phyloP scores from a whole-genome alignment of 2,113 vertebrate genomes.

The Ictidomys tridecemlineatus region DNA sequence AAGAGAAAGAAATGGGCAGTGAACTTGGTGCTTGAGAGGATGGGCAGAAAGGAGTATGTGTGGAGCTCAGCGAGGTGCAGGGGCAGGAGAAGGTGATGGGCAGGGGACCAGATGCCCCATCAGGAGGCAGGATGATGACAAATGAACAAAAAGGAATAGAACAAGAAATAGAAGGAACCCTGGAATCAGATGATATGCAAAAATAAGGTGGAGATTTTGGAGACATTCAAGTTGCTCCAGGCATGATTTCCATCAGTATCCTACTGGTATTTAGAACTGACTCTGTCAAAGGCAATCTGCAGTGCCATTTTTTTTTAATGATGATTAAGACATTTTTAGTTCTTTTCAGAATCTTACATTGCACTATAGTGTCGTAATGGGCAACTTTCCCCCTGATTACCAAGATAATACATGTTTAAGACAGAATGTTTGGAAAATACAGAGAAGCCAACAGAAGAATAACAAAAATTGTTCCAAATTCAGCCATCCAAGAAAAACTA shows the following conservation, averaged over 20 bases:
- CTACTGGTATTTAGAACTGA: not conserved
- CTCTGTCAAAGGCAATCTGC: not conserved
- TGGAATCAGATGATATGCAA: not conserved
- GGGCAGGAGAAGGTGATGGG: not conserved
- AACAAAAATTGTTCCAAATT: not conserved
- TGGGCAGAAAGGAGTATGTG: no score
- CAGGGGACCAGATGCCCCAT: not conserved
- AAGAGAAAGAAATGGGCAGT: not conserved
- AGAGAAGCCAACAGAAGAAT: slow-evolving; percentile 44
- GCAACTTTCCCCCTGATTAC: not conserved
- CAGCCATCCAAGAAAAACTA: not conserved
- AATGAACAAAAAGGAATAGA: not conserved
- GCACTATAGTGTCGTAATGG: not conserved
- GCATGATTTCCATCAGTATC: not conserved
- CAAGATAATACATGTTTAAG: slow-evolving; percentile 24
- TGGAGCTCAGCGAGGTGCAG: no score
- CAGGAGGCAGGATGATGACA: not conserved
- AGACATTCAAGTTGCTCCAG: not conserved
- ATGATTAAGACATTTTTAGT: not conserved
- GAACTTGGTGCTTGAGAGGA: not conserved
- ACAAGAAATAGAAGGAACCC: not conserved
- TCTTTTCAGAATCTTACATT: slow-evolving; percentile 7
- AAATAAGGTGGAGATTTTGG: not conserved
- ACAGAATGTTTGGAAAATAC: slow-evolving; percentile 53
- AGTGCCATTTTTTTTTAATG: not conserved